These are phyloP conservation scores for Sicus ferrugineus DNA, from an alignment of 2,888 invertebrate species.

Conservation along the genomic window DNA sequence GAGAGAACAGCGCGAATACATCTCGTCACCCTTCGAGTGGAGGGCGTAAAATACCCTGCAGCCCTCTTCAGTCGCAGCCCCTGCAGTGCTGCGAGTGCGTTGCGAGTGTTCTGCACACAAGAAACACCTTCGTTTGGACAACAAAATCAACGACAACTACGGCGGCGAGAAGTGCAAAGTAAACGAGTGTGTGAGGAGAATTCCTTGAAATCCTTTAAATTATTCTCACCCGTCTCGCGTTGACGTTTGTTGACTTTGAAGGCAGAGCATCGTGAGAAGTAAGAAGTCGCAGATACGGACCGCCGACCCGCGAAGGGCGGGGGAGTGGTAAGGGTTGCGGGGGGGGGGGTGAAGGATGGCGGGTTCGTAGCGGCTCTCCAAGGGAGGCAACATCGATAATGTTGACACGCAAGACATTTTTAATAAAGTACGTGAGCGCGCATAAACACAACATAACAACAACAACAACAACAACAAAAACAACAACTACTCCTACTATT, in stretches of 20 bases:
- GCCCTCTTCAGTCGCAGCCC: too few species aligned
- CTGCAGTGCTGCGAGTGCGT: too few species aligned
- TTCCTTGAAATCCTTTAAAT: background rate
- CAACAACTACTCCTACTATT: too few species aligned
- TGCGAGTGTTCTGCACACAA: too few species aligned
- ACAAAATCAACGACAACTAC: too few species aligned
- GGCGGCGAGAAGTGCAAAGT: too few species aligned
- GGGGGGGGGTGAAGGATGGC: background rate
- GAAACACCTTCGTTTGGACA: too few species aligned
- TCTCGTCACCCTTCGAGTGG: too few species aligned
- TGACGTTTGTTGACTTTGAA: background rate
- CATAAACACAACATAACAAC: background rate
- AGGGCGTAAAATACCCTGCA: too few species aligned
- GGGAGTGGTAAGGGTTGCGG: background rate
- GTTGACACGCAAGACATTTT: constrained; percentile 4
- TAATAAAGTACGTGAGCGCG: constrained; percentile 6
- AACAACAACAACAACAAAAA: background rate
- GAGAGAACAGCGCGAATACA: too few species aligned
- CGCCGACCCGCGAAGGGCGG: background rate
- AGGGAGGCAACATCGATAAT: background rate
- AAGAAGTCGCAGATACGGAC: background rate
- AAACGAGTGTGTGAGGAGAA: background rate
- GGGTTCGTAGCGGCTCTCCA: background rate
- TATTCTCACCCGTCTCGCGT: constrained; percentile 1
- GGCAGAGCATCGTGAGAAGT: background rate